phyloP scores from a whole-genome alignment of 2,797 vertebrate species.

The Sebastiscus albofasciatus region DNA sequence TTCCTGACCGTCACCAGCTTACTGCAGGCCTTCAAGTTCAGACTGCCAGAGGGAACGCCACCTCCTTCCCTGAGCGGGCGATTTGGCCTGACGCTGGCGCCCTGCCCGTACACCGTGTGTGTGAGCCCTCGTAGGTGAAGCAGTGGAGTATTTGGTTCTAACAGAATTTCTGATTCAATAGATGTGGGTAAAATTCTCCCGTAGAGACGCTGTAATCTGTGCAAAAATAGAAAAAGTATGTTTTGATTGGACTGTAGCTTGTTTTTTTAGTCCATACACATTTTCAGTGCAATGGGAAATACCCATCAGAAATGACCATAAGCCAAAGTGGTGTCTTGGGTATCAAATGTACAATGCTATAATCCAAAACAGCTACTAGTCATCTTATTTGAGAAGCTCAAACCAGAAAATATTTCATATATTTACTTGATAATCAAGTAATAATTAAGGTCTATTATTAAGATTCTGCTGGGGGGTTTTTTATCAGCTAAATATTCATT shows the following conservation, averaged over 20 bases:
- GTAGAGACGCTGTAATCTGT: background rate
- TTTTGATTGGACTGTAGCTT: background rate
- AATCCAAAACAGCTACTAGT: background rate
- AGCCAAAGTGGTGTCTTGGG: background rate
- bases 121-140: constrained; percentile 58
- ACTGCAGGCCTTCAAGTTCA: constrained; percentile 90
- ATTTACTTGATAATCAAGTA: background rate
- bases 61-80: constrained; percentile 87
- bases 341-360: background rate
- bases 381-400: background rate
- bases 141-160: background rate
- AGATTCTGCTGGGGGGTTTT: background rate
- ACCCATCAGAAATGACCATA: background rate
- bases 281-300: background rate
- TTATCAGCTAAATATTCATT: background rate
- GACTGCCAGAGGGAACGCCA: constrained; percentile 82
- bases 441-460: background rate
- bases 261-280: background rate
- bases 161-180: background rate
- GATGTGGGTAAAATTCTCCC: background rate
- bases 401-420: background rate
- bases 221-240: background rate
- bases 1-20: constrained; percentile 91
- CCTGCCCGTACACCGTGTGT: constrained; percentile 86
- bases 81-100: constrained; percentile 93